Base-by-base conservation (phyloP, 2,797 vertebrate species). In the Luscinia luscinia region DNA sequence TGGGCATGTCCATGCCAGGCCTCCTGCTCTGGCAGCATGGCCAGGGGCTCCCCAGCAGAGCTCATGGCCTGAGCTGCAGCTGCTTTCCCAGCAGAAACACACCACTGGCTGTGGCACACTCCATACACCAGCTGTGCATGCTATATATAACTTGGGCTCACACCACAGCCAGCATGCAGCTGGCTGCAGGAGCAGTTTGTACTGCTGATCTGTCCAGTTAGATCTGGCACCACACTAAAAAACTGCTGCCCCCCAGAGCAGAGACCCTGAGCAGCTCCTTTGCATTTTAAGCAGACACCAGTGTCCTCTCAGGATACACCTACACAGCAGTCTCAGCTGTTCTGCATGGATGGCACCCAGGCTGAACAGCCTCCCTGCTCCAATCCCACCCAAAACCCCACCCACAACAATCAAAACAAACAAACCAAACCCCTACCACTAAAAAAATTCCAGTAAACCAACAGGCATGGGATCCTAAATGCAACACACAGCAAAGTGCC, bases 1-100 rank as follows among this genome's bases (percentile, higher is more conserved):
- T 7, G 16, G 17, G 1, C 52, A 19, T 0, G 3, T 6, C 62
- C 18, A 1, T 4, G 3, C 22, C 2, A 27, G 19, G 18, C 41
- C 41, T 76, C 58, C 85, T 69, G 55, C 12, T 8, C 32, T 4
- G 59, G 75, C 20, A 88, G 48, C 45, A 34, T 0, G 20, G 73
- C 28, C 69, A 4, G 3, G 13, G 27, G 11, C 0, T 59, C 18
- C 32, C 38, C 80, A 43, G 57, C 48, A 92, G 40, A 86, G 45
- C 57, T 59, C 48, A 20, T 1, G 1, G 11, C 6, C 16, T 11
- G 49, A 68, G 46, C 69, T 46, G 38, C 49, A 77, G 69, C 52
- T 90, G 62, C 67, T 43, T 51, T 16, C 15, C 2, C 7, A 19
- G 40, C 14, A 83, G 13, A 54, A 90, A 12, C 57, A 59, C 78